Evolutionary conservation across 2,113 vertebrate genomes (phyloP), one percentile per base, ranked within the genome.

Genomic region (Hippotragus niger): DNA sequence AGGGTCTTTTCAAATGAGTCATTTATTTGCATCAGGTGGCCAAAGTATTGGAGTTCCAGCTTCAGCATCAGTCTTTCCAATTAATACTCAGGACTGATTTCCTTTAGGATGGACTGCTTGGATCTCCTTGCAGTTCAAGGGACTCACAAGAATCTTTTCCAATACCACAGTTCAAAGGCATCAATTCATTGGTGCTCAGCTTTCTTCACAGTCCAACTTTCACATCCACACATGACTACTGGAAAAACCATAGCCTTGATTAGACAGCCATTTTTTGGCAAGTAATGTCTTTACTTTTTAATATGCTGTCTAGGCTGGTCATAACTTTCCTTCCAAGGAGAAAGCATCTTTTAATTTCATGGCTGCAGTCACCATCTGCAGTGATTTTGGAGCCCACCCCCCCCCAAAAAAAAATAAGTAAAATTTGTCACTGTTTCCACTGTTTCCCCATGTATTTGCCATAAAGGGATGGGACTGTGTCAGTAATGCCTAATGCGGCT

Each of bases 361-460:
- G 31, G 31, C 31, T 64, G 31, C 60, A 33, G 15, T 33, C 31
- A 64, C 31, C 60, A 16, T 64, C 31, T 33, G 31, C 31, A 64
- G 60, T 16, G 60, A 64, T 64, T 33, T 33, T 33, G 60, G 60
- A 64, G 31, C 31, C 60, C 14, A 21, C 50, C 58, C 0, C 0
- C 5, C 27, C 23, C 8, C 0, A 4, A 4, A 40, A 40, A 40
- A 40, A 0, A 13, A 53, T 19, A 29, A 60, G 29, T 29, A 60
- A 60, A 60, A 29, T 29, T 4, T 60, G 60, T 62, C 29, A 33
- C 60, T 62, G 29, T 64, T 62, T 33, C 6, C 31, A 62, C 14
- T 62, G 31, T 62, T 64, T 64, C 14, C 60, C 14, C 60, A 64
- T 33, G 14, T 64, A 33, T 64, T 64, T 64, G 14, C 6, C 14